Base-by-base conservation (phyloP, 2,113 vertebrate species). In the Mesocricetus auratus region DNA sequence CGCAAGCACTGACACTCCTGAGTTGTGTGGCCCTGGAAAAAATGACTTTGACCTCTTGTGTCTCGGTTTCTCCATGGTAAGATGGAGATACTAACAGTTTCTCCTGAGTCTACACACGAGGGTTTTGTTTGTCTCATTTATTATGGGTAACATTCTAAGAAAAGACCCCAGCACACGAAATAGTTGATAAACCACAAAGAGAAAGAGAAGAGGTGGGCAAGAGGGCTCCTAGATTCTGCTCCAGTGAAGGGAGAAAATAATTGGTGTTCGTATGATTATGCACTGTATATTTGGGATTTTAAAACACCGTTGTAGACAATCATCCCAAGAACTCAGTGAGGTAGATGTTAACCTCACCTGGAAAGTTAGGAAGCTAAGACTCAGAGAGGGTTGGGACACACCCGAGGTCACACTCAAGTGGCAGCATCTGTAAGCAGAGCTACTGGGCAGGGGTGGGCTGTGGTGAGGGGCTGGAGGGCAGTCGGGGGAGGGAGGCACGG, bases 41-140 rank as follows among this genome's bases (percentile, higher is more conserved):
- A 74, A 56, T 2, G 0, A 33, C 33, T 69, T 31, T 33, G 42
- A 21, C 53, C 13, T 1, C 86, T 74, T 2, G 29, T 31, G 92
- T 91, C 96, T 98, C 93, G 24, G 58, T 97, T 64, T 97, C 85
- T 82, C 92, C 77, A 47, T 58, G 71, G n/a, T 31, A 68, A 77
- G 93, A 77, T 19, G 50, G 74, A 75, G 78, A 50, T 29, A 3
- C 7, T 47, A 74, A 87, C 26, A 47, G 56, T 36, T 77, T 42
- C 64, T 81, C 82, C 86, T 39, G 26, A 56, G 22, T 31, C 60
- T 0, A 13, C 47, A 33, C 68, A 16, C 26, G 74, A 94, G 36
- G 56, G 60, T 45, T 26, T 86, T 39, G 33, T n/a, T 62, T 62
- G 26, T 29, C 29, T 29, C 87, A 66, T 71, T 89, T 56, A 62